Evolutionary conservation across 2,113 vertebrate genomes (phyloP).

Genomic region (Micronycteris hirsuta): DNA sequence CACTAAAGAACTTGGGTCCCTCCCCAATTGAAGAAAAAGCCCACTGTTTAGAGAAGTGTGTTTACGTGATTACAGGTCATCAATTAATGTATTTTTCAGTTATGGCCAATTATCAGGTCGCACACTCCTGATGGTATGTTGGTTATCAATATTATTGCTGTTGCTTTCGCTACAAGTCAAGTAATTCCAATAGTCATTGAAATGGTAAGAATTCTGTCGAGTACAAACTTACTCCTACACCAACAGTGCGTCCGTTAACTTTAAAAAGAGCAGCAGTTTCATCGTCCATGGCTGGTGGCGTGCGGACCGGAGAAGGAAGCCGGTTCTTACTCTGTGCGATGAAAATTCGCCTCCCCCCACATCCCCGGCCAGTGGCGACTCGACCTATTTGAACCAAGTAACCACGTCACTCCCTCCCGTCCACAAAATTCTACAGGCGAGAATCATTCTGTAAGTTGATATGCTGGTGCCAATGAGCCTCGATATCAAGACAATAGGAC

Average conservation of each 20-base stretch:
- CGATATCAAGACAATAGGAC: conserved; percentile 22
- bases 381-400: not conserved
- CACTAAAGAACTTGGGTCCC: not conserved
- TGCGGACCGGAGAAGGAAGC: not conserved
- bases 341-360: not conserved
- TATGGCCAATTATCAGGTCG: not conserved
- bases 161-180: not conserved
- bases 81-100: not conserved
- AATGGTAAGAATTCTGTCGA: not conserved
- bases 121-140: not conserved
- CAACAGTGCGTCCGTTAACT: not conserved
- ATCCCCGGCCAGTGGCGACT: not conserved
- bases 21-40: not conserved
- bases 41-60: not conserved
- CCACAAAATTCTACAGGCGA: not conserved
- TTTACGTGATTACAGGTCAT: not conserved
- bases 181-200: not conserved
- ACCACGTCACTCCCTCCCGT: not conserved
- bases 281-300: not conserved
- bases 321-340: not conserved
- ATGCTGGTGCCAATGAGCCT: not conserved
- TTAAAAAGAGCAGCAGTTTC: not conserved
- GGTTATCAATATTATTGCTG: not conserved
- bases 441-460: not conserved
- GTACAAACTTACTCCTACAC: not conserved